phyloP scores from a whole-genome alignment of 2,797 vertebrate genomes.

The Adrianichthys oophorus region DNA sequence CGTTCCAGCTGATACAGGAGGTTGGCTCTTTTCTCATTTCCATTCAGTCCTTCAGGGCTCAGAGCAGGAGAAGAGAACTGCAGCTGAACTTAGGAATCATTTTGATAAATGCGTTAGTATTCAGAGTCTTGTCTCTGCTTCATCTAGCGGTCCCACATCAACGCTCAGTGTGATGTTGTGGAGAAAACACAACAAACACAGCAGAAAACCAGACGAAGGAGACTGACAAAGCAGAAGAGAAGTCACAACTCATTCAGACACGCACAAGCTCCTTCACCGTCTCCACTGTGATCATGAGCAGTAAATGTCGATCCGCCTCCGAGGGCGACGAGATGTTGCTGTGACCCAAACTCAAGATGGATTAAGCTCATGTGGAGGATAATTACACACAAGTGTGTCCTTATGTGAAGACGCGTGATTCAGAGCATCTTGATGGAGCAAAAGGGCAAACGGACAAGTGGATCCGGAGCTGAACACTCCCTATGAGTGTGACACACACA shows the following conservation, averaged over 20 bases:
- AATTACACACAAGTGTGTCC: slow-evolving; percentile 5
- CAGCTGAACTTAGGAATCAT: too few species aligned
- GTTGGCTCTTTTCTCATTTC: too few species aligned
- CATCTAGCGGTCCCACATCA: too few species aligned
- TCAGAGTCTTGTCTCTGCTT: too few species aligned
- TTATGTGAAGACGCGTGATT: neutral
- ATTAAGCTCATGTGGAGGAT: slow-evolving; percentile 1
- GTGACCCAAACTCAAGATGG: slow-evolving; percentile 8
- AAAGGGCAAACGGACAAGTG: neutral
- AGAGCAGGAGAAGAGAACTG: too few species aligned
- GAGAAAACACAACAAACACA: too few species aligned
- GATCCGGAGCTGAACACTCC: too few species aligned
- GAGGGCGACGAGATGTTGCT: neutral
- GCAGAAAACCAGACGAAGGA: neutral
- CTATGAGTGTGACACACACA: too few species aligned
- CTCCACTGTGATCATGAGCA: neutral
- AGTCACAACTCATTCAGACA: neutral
- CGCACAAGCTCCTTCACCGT: neutral
- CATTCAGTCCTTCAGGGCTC: too few species aligned
- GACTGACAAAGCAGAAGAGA: neutral
- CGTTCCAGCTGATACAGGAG: too few species aligned
- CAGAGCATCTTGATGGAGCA: slow-evolving; percentile 7
- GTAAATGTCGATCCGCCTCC: slow-evolving; percentile 3
- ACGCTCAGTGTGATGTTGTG: too few species aligned
- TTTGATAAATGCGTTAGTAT: too few species aligned